Percentiles rank a stretch among this genome's conserved stretches.
Evolutionary conservation across 2,113 vertebrate genomes (phyloP).

Genomic region (Ceyx margarethae): DNA sequence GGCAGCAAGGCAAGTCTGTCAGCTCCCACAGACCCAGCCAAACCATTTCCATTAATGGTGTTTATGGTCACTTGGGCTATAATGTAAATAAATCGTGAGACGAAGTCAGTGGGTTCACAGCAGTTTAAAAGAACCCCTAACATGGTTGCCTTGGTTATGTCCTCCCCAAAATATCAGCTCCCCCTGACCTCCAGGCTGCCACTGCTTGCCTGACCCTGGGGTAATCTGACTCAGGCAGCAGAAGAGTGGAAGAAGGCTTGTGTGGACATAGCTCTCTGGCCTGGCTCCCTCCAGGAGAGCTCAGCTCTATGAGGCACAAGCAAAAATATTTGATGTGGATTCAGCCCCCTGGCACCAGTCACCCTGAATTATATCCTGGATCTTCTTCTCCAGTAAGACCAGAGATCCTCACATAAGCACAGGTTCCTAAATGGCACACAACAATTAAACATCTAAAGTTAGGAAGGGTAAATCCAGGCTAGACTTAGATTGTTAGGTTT

Average conservation of each 20-base stretch:
- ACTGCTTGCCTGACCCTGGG: background rate
- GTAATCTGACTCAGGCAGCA: background rate
- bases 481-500: background rate
- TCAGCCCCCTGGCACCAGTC: background rate
- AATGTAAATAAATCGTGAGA: background rate
- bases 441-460: background rate
- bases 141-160: background rate
- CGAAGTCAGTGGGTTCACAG: background rate
- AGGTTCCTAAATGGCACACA: background rate
- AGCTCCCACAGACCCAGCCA: background rate
- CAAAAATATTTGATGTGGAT: background rate
- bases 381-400: background rate
- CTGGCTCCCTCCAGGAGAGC: background rate
- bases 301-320: background rate
- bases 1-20: background rate
- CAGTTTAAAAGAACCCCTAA: background rate
- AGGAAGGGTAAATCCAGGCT: background rate
- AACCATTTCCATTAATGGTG: background rate
- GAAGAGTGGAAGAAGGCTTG: background rate
- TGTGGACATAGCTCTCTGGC: background rate
- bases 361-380: background rate
- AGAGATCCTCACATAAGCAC: background rate
- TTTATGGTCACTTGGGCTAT: background rate
- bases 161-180: background rate
- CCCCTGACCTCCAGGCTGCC: background rate